Percentiles rank a stretch among this genome's conserved stretches.
phyloP scores from a whole-genome alignment of 2,113 vertebrate species.

The Grantiella picta region DNA sequence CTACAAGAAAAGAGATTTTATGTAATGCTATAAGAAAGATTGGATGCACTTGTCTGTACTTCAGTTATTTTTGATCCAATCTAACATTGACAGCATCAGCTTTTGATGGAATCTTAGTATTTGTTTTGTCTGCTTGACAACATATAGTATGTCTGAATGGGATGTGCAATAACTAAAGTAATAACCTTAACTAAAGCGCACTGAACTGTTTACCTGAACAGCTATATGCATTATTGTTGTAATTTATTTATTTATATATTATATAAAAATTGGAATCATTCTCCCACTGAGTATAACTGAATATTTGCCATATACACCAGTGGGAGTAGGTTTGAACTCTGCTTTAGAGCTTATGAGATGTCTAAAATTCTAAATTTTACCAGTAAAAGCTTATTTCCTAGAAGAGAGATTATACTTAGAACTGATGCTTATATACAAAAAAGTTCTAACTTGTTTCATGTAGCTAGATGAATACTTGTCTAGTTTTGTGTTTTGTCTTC shows the following conservation, averaged over 20 bases:
- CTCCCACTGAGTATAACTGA: conserved; percentile 40
- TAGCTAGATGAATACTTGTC: conserved; percentile 64
- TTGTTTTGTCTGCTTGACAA: conserved; percentile 65
- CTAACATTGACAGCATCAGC: conserved; percentile 66
- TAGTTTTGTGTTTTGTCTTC: conserved; percentile 72
- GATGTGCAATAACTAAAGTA: conserved; percentile 79
- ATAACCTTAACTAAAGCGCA: conserved; percentile 65
- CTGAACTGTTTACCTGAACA: conserved; percentile 72
- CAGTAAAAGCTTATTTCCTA: conserved; percentile 68
- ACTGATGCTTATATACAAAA: conserved; percentile 60
- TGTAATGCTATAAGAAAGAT: conserved; percentile 48
- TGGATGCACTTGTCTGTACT: conserved; percentile 60
- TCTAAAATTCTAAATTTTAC: conserved; percentile 72
- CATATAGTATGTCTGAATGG: conserved; percentile 69
- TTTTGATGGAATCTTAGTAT: conserved; percentile 63
- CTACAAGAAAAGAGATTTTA: conserved; percentile 58
- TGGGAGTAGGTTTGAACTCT: conserved; percentile 31
- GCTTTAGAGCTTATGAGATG: conserved; percentile 56
- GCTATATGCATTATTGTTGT: conserved; percentile 70
- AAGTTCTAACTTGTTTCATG: conserved; percentile 64
- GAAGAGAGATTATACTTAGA: conserved; percentile 72
- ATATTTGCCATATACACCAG: conserved; percentile 50
- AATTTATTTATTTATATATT: conserved; percentile 75
- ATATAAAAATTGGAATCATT: conserved; percentile 59
- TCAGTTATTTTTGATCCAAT: conserved; percentile 63